Evolutionary conservation across 2,113 vertebrate species (phyloP).

Genomic region (Zonotrichia leucophrys): DNA sequence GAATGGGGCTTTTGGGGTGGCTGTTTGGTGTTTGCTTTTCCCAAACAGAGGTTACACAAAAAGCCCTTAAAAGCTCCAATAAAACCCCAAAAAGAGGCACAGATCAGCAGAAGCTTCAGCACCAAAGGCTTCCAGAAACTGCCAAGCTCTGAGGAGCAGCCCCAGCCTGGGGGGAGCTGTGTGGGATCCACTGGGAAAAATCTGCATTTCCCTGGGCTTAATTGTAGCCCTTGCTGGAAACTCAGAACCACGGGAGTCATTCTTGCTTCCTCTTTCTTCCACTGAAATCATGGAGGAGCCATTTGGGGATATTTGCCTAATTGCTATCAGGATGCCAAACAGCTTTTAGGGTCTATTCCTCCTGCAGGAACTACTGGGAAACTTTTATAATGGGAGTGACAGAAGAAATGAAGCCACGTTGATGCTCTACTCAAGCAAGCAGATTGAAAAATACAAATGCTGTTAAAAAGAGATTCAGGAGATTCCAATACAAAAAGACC

Average conservation of each 20-base stretch:
- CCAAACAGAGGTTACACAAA: not conserved
- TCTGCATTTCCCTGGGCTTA: not conserved
- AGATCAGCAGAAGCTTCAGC: not conserved
- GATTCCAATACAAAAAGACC: slow-evolving; percentile 13
- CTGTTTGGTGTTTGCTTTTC: not conserved
- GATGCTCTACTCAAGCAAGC: not conserved
- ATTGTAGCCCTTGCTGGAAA: not conserved
- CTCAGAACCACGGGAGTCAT: not conserved
- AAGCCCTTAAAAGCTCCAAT: not conserved
- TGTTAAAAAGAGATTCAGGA: not conserved
- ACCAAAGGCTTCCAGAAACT: not conserved
- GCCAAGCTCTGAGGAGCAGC: not conserved
- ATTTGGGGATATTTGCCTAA: not conserved
- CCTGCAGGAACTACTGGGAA: not conserved
- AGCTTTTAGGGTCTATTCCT: slow-evolving; percentile 1
- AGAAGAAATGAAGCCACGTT: not conserved
- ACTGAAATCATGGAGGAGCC: not conserved
- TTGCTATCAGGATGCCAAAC: not conserved
- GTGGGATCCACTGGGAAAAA: not conserved
- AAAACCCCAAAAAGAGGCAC: not conserved
- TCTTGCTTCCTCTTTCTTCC: not conserved
- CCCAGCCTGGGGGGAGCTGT: not conserved
- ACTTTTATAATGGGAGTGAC: not conserved
- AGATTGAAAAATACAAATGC: not conserved
- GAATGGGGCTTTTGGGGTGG: not conserved